phyloP scores from a whole-genome alignment of 2,113 vertebrate species.

The Nesoenas mayeri region DNA sequence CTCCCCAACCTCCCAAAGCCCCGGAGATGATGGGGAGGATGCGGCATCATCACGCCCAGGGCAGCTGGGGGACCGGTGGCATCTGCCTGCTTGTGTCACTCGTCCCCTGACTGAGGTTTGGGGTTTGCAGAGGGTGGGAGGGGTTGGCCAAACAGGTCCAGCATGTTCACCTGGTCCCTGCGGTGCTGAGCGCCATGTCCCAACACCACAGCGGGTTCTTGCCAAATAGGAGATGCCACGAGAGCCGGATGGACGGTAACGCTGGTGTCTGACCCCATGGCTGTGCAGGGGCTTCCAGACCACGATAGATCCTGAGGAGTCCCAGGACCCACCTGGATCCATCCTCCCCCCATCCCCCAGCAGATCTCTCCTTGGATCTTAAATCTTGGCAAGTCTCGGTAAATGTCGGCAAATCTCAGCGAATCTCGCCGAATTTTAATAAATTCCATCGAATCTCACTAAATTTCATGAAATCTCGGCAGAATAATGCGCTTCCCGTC shows the following conservation, averaged over 20 bases:
- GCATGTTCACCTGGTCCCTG: rapidly evolving
- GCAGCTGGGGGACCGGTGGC: neutral
- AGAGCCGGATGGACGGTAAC: rapidly evolving
- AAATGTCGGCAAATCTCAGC: rapidly evolving
- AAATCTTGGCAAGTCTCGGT: rapidly evolving
- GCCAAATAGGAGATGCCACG: rapidly evolving
- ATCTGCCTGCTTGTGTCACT: rapidly evolving
- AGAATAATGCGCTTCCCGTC: rapidly evolving
- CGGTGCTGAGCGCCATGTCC: neutral
- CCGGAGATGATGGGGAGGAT: neutral
- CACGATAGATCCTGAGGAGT: rapidly evolving
- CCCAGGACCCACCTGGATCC: rapidly evolving
- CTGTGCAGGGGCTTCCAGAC: rapidly evolving
- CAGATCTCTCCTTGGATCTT: rapidly evolving
- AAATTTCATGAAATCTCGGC: neutral
- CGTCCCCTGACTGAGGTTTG: neutral
- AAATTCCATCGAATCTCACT: neutral
- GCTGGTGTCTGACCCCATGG: rapidly evolving
- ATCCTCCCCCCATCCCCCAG: rapidly evolving
- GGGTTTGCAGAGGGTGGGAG: neutral
- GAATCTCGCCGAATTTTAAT: no score
- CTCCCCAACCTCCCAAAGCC: neutral
- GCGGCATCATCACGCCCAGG: rapidly evolving
- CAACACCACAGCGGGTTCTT: neutral
- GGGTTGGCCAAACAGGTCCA: neutral